Evolutionary conservation across 2,113 vertebrate genomes (phyloP), one percentile per base, ranked within the genome.

Genomic region (Dasyornis broadbenti): DNA sequence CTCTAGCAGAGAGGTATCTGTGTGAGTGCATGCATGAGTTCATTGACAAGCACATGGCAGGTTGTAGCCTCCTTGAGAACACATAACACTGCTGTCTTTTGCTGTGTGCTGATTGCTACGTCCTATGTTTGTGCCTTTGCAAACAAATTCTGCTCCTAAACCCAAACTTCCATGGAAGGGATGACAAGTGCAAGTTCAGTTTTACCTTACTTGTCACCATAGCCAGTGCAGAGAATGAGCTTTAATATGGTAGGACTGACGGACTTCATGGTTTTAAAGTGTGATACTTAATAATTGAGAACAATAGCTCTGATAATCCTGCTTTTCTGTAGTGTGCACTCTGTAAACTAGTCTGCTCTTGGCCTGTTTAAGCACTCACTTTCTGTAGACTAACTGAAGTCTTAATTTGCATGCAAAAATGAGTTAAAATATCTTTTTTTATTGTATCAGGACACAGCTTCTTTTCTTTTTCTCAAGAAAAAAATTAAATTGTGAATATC

Each of bases 321-420:
- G 31, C 44, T 59, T 59, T 88, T 47, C 42, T 70, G 17, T 35
- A 40, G 33, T 11, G 12, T 73, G 83, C 75, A 23, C 22, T 28
- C 21, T 72, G 7, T 64, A 65, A 80, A 61, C 40, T 12, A 50
- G 27, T 59, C 54, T 90, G 76, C 50, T 9, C 1, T 27, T 69
- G 50, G 45, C 23, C 14, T 71, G 0, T 65, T 69, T 30, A 56
- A 86, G 52, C 69, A 68, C 53, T 92, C 10, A 19, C 64, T 88
- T 76, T 69, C 30, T 52, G 21, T 52, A 64, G 45, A 87, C 86
- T 94, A 95, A 91, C 75, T 23, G 13, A 59, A 86, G 37, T 75
- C 31, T 64, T 89, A 30, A 50, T 69, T 60, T 93, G 94, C 93
- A 93, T 96, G 94, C 54, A 77, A 73, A 92, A 89, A 31, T 33